Evolutionary conservation across 2,888 invertebrate genomes (phyloP), one percentile per base, ranked within the genome.

Genomic region (Mactromeris polynyma): DNA sequence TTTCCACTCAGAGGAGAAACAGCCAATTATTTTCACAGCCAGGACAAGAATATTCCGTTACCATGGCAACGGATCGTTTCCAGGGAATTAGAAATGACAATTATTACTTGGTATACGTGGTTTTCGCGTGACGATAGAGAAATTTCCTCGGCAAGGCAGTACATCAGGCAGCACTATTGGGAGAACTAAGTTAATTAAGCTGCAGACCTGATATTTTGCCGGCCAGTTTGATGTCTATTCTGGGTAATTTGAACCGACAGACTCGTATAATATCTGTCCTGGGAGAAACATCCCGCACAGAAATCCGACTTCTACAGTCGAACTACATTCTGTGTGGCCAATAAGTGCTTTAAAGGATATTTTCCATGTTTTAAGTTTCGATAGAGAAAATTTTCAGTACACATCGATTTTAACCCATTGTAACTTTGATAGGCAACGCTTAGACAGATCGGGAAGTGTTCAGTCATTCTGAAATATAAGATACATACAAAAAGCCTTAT

Each of bases 11-110:
- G 83, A 82, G 87, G 81, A 46, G 81, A 84, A 90, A 64, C 92
- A 87, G 89, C 89, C 92, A 92, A 92, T 92, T 92, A 92, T 88
- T 92, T 73, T 92, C 92, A 84, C 79, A 81, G 85, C 73, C 81
- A 83, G 83, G 91, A 89, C 89, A 88, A 87, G 86, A 89, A 89
- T 83, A 85, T 86, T 86, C 88, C 78, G 90, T 91, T 88, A 51
- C 88, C 82, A 92, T 86, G 85, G 92, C 81, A 88, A 91, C 90
- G 19, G 77, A 83, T 83, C 78, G 86, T 90, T 87, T 89, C 92
- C 83, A 64, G 88, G 92, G 92, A 92, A 92, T 92, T 92, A 85
- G 87, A 91, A 90, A 90, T 89, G 90, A 90, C 90, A 92, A 89
- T 90, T 84, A 89, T 89, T 88, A 86, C 81, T 82, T 85, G 87